Evolutionary conservation across 2,888 invertebrate species (phyloP).

Genomic region (Sphaerophoria taeniata): DNA sequence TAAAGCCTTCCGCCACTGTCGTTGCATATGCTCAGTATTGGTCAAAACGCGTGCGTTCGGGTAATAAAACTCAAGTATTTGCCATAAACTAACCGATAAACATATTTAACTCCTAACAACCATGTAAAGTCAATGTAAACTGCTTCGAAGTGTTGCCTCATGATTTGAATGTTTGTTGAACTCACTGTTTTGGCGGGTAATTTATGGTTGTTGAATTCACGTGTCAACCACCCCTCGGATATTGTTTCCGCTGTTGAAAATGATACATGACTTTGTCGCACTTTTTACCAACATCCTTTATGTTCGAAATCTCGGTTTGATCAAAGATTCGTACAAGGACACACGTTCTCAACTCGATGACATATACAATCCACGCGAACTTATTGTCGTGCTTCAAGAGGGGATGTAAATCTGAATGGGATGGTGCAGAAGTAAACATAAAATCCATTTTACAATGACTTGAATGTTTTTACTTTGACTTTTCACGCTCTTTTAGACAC

Average conservation of each 20-base stretch:
- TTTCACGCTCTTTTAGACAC: slow-evolving; percentile 82
- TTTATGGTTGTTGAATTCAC: slow-evolving; percentile 82
- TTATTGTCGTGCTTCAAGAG: slow-evolving; percentile 37
- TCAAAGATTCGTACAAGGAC: slow-evolving; percentile 35
- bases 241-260: slow-evolving; percentile 77
- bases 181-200: slow-evolving; percentile 76
- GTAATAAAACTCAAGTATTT: slow-evolving; percentile 68
- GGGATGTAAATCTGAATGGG: too few relatives aligned
- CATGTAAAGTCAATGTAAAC: slow-evolving; percentile 52
- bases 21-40: slow-evolving; percentile 38
- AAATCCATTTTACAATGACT: slow-evolving; percentile 27
- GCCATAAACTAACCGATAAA: slow-evolving; percentile 56
- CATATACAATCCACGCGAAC: slow-evolving; percentile 58
- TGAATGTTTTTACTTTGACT: slow-evolving; percentile 78
- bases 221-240: slow-evolving; percentile 81
- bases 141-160: slow-evolving; percentile 34
- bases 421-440: background rate
- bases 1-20: too few relatives aligned
- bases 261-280: slow-evolving; percentile 75
- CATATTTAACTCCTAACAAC: slow-evolving; percentile 68
- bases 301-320: slow-evolving; percentile 37
- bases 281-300: slow-evolving; percentile 44
- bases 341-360: slow-evolving; percentile 57
- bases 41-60: slow-evolving; percentile 56
- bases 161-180: slow-evolving; percentile 41